phyloP scores from a whole-genome alignment of 2,113 vertebrate species.

The Pao palembangensis region DNA sequence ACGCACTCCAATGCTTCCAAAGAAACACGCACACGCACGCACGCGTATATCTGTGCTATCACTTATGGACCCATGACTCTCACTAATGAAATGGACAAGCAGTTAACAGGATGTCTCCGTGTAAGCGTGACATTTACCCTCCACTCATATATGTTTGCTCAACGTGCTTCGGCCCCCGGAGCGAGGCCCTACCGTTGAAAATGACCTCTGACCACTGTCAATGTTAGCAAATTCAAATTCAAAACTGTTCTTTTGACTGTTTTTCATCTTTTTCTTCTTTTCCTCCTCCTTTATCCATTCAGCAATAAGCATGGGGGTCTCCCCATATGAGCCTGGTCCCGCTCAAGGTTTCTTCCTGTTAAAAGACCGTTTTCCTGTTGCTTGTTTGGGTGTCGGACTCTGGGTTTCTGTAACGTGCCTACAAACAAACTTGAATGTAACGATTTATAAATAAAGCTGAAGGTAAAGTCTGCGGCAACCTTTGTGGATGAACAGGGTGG shows the following conservation, averaged over 20 bases:
- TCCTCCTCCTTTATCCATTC: too few species aligned
- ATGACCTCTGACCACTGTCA: conserved; percentile 5
- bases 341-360: too few species aligned
- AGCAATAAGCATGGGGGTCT: too few species aligned
- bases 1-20: neutral
- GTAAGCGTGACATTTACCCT: conserved; percentile 28
- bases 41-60: neutral
- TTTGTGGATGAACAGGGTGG: too few species aligned
- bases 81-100: conserved; percentile 15
- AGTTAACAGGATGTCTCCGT: conserved; percentile 14
- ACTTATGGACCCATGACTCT: conserved; percentile 1
- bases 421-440: conserved; percentile 33
- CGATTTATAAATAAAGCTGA: too few species aligned
- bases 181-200: neutral
- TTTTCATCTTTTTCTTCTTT: neutral
- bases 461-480: too few species aligned
- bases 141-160: neutral
- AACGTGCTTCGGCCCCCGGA: neutral
- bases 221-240: conserved; percentile 12
- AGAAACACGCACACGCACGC: neutral
- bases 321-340: too few species aligned
- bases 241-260: neutral
- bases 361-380: too few species aligned
- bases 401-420: too few species aligned
- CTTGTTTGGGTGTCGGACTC: too few species aligned